Conservation (phyloP, 2,888 invertebrate genomes). For the Meiosimyza decipiens region DNA sequence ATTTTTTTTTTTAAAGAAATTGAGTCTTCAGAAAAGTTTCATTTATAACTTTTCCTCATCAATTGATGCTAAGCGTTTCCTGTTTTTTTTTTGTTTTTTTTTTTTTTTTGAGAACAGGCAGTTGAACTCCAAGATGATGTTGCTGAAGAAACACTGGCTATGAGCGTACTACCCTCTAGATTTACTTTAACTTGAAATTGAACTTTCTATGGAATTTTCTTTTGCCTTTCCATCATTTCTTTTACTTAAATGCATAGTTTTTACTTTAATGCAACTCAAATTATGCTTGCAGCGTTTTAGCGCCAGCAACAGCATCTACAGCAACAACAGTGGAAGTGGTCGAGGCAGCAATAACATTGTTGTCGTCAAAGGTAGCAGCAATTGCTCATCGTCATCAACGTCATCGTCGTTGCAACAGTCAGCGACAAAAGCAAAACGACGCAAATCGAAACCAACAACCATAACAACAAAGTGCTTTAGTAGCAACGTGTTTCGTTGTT, state of each 20-base stretch:
- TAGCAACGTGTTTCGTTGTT: conserved; percentile 84
- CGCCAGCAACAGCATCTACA: conserved; percentile 44
- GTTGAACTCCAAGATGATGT: too few relatives aligned
- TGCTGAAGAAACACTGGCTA: too few relatives aligned
- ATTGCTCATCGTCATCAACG: conserved; percentile 43
- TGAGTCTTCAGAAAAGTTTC: too few relatives aligned
- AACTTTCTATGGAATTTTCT: background rate
- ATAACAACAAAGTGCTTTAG: conserved; percentile 67
- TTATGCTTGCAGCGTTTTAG: conserved; percentile 52
- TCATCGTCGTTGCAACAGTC: conserved; percentile 36
- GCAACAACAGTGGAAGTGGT: conserved; percentile 51
- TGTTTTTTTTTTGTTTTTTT: too few relatives aligned
- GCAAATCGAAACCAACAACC: conserved; percentile 61
- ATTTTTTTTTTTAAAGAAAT: too few relatives aligned
- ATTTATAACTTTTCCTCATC: too few relatives aligned
- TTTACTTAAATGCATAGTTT: background rate
- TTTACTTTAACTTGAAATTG: too few relatives aligned
- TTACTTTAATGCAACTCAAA: background rate
- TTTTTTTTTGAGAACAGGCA: too few relatives aligned
- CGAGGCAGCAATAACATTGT: conserved; percentile 44
- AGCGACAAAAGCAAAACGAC: conserved; percentile 48
- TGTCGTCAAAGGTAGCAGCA: conserved; percentile 48
- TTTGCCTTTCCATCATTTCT: background rate
- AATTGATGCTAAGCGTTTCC: too few relatives aligned
- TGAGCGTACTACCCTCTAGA: too few relatives aligned